phyloP scores from a whole-genome alignment of 2,888 invertebrate genomes.

The Oligia latruncula region DNA sequence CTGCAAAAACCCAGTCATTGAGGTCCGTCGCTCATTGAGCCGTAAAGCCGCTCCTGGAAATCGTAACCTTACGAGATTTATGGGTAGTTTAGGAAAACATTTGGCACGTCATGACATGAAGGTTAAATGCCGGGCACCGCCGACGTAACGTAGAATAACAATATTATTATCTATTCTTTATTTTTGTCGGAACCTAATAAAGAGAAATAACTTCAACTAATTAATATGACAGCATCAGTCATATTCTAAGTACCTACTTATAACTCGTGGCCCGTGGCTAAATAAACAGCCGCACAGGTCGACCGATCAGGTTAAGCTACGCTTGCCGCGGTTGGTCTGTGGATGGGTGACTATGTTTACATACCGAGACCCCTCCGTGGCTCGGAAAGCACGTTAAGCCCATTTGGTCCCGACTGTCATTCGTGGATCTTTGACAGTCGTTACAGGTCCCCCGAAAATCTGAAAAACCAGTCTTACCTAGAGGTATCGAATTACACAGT shows the following conservation, averaged over 20 bases:
- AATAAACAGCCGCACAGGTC: no score
- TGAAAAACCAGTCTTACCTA: no score
- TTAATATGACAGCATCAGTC: background rate
- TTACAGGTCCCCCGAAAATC: no score
- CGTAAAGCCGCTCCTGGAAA: conserved; percentile 74
- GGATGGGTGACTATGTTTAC: no score
- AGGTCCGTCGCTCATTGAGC: conserved; percentile 73
- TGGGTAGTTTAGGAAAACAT: conserved; percentile 44
- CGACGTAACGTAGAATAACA: background rate
- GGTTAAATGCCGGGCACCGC: background rate
- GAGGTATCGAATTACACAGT: no score
- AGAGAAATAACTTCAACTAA: background rate
- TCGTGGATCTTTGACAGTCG: no score
- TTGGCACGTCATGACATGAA: conserved; percentile 8
- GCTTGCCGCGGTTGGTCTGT: no score
- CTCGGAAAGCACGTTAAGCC: no score
- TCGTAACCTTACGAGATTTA: conserved; percentile 73
- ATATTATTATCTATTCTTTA: background rate
- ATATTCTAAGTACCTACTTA: background rate
- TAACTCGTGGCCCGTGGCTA: no score
- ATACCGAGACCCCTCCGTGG: no score
- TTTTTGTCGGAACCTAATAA: background rate
- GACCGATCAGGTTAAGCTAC: no score
- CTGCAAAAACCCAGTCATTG: conserved; percentile 82
- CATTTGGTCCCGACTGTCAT: no score